Conservation (phyloP, 2,888 invertebrate genomes). For the Hydropsyche betteni region DNA sequence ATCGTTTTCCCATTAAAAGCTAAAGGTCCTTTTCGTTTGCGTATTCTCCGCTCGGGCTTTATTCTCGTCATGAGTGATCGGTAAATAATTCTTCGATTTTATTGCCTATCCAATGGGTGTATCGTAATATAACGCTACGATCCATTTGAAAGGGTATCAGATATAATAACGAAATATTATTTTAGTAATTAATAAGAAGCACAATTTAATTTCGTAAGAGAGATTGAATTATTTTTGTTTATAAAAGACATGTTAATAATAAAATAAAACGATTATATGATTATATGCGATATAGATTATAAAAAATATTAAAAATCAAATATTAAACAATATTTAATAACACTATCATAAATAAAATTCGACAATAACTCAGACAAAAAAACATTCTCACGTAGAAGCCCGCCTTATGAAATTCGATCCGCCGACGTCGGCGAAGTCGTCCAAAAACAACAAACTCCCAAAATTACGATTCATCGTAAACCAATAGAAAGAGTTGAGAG, state of each 20-base stretch:
- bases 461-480: background rate
- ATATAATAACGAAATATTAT: background rate
- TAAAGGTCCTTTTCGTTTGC: constrained; percentile 23
- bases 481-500: background rate
- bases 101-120: constrained; percentile 15
- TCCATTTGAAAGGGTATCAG: background rate
- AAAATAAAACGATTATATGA: no score
- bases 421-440: background rate
- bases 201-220: background rate
- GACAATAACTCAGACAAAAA: no score
- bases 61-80: constrained; percentile 18
- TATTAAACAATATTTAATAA: no score
- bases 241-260: no score
- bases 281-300: no score
- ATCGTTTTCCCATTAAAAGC: constrained; percentile 26
- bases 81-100: constrained; percentile 25
- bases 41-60: constrained; percentile 4
- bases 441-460: background rate
- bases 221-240: background rate
- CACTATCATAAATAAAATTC: no score
- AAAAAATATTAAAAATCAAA: no score
- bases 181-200: background rate
- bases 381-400: no score
- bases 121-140: background rate
- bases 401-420: background rate